Percentiles rank a stretch among this genome's conserved stretches.
Evolutionary conservation across 2,888 invertebrate genomes (phyloP).

Genomic region (Eurois occulta): DNA sequence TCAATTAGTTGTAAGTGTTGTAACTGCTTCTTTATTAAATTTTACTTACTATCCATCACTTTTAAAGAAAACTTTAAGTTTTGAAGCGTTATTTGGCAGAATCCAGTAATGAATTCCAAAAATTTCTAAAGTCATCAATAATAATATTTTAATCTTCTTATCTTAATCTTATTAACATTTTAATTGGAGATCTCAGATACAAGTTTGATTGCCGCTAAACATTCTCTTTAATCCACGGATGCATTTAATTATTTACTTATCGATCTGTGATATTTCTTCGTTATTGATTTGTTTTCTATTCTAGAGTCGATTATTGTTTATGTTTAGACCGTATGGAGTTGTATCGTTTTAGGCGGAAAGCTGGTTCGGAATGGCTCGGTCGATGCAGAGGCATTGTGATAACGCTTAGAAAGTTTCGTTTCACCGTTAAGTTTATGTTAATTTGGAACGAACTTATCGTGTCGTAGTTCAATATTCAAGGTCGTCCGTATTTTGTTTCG

Average conservation of each 20-base stretch:
- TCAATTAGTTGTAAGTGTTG: slow-evolving; percentile 26
- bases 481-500: slow-evolving; percentile 71
- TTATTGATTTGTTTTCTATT: slow-evolving; percentile 36
- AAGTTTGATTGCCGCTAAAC: slow-evolving; percentile 43
- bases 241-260: slow-evolving; percentile 33
- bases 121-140: slow-evolving; percentile 40
- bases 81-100: slow-evolving; percentile 24
- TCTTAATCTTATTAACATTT: slow-evolving; percentile 49
- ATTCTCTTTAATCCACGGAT: slow-evolving; percentile 34
- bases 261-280: slow-evolving; percentile 18
- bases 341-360: slow-evolving; percentile 55
- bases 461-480: slow-evolving; percentile 81
- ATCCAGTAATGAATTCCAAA: slow-evolving; percentile 1
- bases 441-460: slow-evolving; percentile 71
- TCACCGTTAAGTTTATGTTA: slow-evolving; percentile 81
- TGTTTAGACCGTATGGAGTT: slow-evolving; percentile 24
- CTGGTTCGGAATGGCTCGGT: slow-evolving; percentile 47
- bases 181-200: slow-evolving; percentile 30
- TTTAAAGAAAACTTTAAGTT: neutral
- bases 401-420: slow-evolving; percentile 84
- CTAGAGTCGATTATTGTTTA: slow-evolving; percentile 18
- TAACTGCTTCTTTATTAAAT: slow-evolving; percentile 26
- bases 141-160: slow-evolving; percentile 35
- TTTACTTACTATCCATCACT: slow-evolving; percentile 16
- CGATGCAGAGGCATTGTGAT: slow-evolving; percentile 64